Conservation (phyloP, 2,888 invertebrate species). For the Pteria penguin region DNA sequence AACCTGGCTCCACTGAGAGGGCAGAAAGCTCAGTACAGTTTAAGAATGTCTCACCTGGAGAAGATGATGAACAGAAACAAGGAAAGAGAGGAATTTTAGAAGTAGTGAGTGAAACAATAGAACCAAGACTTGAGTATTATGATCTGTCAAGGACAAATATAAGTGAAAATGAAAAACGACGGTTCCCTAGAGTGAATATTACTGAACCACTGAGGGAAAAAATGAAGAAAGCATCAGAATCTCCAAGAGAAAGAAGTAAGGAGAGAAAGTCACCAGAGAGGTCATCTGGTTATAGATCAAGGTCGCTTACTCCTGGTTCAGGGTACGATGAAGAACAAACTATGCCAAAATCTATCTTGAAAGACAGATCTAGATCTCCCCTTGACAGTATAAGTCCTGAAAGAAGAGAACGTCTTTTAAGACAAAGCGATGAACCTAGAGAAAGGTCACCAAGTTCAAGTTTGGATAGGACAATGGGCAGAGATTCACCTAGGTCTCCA, state of each 20-base stretch:
- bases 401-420: conserved; percentile 10
- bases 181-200: conserved; percentile 39
- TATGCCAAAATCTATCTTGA: conserved; percentile 41
- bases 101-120: conserved; percentile 34
- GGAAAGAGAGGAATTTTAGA: conserved; percentile 39
- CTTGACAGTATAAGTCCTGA: conserved; percentile 33
- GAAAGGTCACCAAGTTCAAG: conserved; percentile 2
- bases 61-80: neutral
- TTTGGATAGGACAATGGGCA: conserved; percentile 1
- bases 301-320: conserved; percentile 50
- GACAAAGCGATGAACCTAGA: neutral
- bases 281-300: conserved; percentile 29
- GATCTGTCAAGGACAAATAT: conserved; percentile 29
- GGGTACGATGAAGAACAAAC: conserved; percentile 57
- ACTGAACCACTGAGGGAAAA: conserved; percentile 37
- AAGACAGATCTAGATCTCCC: conserved; percentile 25
- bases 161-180: conserved; percentile 25
- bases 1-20: neutral
- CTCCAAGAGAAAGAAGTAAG: conserved; percentile 16
- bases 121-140: conserved; percentile 23
- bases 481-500: neutral
- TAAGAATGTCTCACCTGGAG: neutral
- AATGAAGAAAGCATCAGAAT: conserved; percentile 22
- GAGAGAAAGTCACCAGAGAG: conserved; percentile 37
- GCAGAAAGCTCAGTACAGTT: neutral